phyloP scores from a whole-genome alignment of 2,113 vertebrate species.

The Heterocephalus glaber region DNA sequence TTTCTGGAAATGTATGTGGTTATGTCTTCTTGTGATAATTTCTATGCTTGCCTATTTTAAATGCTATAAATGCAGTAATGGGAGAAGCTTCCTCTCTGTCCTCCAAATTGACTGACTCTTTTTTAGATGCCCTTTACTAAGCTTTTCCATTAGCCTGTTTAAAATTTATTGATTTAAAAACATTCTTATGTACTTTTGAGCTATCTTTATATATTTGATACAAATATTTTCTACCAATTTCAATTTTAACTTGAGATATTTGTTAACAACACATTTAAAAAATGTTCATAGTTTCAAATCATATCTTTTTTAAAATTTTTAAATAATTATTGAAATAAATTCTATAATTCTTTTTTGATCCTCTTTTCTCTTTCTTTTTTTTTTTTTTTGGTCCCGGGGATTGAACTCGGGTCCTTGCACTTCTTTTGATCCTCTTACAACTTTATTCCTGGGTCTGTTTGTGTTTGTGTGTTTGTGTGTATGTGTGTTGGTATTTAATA shows the following conservation, averaged over 20 bases:
- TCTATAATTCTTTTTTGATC: background rate
- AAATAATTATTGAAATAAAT: background rate
- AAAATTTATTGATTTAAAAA: constrained; percentile 19
- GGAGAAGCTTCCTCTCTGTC: background rate
- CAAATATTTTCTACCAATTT: background rate
- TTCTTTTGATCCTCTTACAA: background rate
- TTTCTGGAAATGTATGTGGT: background rate
- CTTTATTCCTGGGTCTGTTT: background rate
- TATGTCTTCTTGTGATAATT: background rate
- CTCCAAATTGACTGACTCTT: background rate
- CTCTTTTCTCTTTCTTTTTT: too few relatives aligned
- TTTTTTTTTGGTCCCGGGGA: too few relatives aligned
- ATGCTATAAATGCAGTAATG: background rate
- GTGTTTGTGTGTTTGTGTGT: background rate
- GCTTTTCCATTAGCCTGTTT: background rate
- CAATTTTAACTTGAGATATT: background rate
- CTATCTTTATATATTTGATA: background rate
- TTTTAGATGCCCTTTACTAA: background rate
- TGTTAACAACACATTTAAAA: background rate
- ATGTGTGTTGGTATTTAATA: background rate
- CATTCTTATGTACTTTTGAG: background rate
- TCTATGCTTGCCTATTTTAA: background rate
- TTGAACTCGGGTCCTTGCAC: too few relatives aligned
- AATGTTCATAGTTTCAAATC: background rate
- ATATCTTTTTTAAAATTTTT: background rate